phyloP scores from a whole-genome alignment of 1,140 invertebrate genomes.

The Macrostomum lignano region DNA sequence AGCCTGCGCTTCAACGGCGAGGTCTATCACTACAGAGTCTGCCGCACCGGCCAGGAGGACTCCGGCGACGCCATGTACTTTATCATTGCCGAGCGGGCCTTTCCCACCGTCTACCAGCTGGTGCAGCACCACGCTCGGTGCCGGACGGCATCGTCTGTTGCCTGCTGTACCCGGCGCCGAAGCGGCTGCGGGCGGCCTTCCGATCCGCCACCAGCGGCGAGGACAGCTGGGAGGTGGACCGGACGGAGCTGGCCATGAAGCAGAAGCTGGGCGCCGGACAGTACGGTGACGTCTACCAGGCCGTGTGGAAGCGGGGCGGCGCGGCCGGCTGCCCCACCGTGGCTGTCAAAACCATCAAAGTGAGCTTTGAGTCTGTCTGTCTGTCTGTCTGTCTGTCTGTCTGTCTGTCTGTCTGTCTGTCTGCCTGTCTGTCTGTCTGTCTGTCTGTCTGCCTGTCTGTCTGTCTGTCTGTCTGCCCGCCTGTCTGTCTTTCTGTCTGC shows the following conservation, averaged over 20 bases:
- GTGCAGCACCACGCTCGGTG: slow-evolving; percentile 97
- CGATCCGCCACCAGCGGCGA: neutral
- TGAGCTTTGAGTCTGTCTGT: slow-evolving; percentile 13
- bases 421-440: too few relatives aligned
- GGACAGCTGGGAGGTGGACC: slow-evolving; percentile 38
- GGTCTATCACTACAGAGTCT: slow-evolving; percentile 84
- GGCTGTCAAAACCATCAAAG: slow-evolving; percentile 88
- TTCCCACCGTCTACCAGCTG: slow-evolving; percentile 77
- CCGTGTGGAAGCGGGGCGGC: slow-evolving; percentile 77
- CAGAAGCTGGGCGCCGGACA: slow-evolving; percentile 81
- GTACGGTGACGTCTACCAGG: slow-evolving; percentile 97
- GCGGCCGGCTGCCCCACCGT: slow-evolving; percentile 71
- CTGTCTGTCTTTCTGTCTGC: too few relatives aligned
- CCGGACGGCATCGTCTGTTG: slow-evolving; percentile 82
- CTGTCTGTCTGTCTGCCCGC: too few relatives aligned
- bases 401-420: too few relatives aligned
- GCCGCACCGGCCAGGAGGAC: too few relatives aligned
- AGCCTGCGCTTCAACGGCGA: slow-evolving; percentile 53
- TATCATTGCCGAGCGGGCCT: too few relatives aligned
- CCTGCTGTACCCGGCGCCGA: slow-evolving; percentile 78
- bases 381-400: too few relatives aligned
- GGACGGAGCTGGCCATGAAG: slow-evolving; percentile 92
- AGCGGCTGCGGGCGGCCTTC: slow-evolving; percentile 27
- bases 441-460: too few relatives aligned
- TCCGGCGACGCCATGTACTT: too few relatives aligned